Conservation (phyloP, 2,888 invertebrate genomes). For the Hypsopygia costalis region DNA sequence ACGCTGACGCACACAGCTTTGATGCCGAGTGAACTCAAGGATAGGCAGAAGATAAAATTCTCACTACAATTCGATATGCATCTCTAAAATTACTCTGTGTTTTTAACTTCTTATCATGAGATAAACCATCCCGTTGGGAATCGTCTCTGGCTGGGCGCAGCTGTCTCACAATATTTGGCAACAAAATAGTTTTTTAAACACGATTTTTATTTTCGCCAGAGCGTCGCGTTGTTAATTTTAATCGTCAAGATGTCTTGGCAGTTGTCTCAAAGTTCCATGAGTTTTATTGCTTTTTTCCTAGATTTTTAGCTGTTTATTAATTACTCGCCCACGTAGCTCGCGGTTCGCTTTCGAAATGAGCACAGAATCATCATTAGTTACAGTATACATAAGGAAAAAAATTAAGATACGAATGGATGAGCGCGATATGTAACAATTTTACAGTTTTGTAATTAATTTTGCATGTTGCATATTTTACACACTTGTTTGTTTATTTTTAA, state of each 20-base stretch:
- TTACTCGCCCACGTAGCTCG: conserved; percentile 41
- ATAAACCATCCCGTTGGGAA: conserved; percentile 16
- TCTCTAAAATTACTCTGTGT: conserved; percentile 14
- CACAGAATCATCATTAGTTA: conserved; percentile 22
- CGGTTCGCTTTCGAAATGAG: conserved; percentile 28
- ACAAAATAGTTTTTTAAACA: conserved; percentile 62
- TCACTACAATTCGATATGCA: conserved; percentile 21
- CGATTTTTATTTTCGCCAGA: conserved; percentile 59
- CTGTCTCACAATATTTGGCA: conserved; percentile 68
- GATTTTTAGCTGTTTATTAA: conserved; percentile 60
- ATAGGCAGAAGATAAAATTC: conserved; percentile 10
- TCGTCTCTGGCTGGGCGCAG: conserved; percentile 39
- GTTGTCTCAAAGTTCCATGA: conserved; percentile 64
- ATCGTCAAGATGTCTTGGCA: conserved; percentile 74
- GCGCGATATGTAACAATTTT: too few species aligned
- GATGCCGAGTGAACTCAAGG: conserved; percentile 16
- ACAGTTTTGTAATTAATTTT: too few species aligned
- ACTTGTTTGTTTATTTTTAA: too few species aligned
- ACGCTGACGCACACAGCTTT: conserved; percentile 13
- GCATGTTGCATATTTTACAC: too few species aligned
- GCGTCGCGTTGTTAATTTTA: conserved; percentile 62
- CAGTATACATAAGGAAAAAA: neutral
- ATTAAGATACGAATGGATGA: too few species aligned
- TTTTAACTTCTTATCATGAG: conserved; percentile 24
- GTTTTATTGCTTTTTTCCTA: conserved; percentile 64